Conservation (phyloP, 2,888 invertebrate species). For the Parochlus steinenii region DNA sequence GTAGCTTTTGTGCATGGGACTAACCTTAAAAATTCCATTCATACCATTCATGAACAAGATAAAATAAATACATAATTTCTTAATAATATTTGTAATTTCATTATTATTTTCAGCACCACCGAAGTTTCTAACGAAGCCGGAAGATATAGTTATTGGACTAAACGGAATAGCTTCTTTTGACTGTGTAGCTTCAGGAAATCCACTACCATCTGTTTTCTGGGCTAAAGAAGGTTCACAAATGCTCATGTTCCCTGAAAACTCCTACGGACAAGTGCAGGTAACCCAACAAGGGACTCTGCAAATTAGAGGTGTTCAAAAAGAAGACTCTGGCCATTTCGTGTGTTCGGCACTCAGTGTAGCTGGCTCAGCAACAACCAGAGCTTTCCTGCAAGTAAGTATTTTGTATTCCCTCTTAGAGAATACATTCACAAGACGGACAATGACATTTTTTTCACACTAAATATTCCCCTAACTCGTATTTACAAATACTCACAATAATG, state of each 20-base stretch:
- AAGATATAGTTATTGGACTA: constrained; percentile 72
- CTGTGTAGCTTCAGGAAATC: constrained; percentile 82
- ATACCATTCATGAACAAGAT: too few species aligned
- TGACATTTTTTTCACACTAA: too few species aligned
- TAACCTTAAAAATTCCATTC: too few species aligned
- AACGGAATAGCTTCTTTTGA: constrained; percentile 79
- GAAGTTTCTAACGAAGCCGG: constrained; percentile 65
- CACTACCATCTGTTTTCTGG: constrained; percentile 88
- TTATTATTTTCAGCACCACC: constrained; percentile 80
- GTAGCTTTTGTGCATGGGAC: too few species aligned
- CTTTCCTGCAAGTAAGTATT: constrained; percentile 59
- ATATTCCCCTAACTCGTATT: too few species aligned
- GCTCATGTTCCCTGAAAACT: constrained; percentile 62
- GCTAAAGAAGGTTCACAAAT: constrained; percentile 84
- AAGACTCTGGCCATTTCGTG: constrained; percentile 68
- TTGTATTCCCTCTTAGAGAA: too few species aligned
- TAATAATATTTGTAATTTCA: too few species aligned
- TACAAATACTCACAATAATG: too few species aligned
- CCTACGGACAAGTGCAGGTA: constrained; percentile 52
- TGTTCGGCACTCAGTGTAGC: constrained; percentile 94
- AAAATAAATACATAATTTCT: too few species aligned
- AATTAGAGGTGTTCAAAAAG: constrained; percentile 47
- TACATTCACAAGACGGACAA: too few species aligned
- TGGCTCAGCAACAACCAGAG: constrained; percentile 74
- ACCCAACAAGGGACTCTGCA: constrained; percentile 48